A percentile compares a stretch with the other conserved stretches of the same genome.
These are phyloP conservation scores for Dallia pectoralis DNA, from an alignment of 2,797 vertebrate species.

Conservation along the genomic window DNA sequence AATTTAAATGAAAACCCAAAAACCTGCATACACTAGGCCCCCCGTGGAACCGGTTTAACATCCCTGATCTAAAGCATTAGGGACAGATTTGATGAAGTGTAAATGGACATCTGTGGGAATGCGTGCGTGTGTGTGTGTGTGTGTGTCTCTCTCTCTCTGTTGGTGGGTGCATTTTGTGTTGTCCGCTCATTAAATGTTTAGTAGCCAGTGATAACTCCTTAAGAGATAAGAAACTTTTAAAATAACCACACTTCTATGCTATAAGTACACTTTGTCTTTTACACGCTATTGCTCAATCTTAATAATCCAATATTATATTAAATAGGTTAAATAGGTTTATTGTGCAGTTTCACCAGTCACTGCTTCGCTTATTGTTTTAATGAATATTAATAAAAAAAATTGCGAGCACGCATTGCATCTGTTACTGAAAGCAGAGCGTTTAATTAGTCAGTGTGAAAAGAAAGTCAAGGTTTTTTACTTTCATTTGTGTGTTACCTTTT, in stretches of 20 bases:
- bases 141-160: too few relatives aligned
- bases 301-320: not conserved
- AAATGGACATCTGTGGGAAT: not conserved
- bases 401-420: not conserved
- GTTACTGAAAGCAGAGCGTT: not conserved
- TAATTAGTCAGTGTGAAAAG: not conserved
- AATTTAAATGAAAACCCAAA: too few relatives aligned
- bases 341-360: not conserved
- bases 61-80: not conserved
- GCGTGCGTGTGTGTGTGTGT: not conserved
- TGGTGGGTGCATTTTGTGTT: not conserved
- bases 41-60: too few relatives aligned
- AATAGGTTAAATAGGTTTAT: not conserved
- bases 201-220: not conserved
- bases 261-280: not conserved
- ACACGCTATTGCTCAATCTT: not conserved
- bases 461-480: not conserved
- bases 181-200: not conserved
- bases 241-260: not conserved
- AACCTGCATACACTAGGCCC: too few relatives aligned
- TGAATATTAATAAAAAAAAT: not conserved
- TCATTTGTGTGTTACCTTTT: not conserved
- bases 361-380: not conserved
- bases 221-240: not conserved
- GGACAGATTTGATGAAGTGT: slow-evolving; percentile 3